Evolutionary conservation across 2,797 vertebrate species (phyloP).

Genomic region (Tauraco hartlaubi): DNA sequence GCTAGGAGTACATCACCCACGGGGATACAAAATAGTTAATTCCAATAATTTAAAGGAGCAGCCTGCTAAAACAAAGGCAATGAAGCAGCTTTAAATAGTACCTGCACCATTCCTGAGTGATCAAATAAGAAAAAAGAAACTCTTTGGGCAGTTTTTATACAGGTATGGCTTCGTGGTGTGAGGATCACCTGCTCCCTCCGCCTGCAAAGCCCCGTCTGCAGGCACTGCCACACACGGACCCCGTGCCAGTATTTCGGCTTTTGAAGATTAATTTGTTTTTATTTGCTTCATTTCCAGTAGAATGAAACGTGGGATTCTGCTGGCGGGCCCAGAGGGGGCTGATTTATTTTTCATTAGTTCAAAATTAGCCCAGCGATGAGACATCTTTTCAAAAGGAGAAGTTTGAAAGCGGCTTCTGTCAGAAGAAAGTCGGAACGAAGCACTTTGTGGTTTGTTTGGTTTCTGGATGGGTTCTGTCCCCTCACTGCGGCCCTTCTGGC

Average conservation of each 20-base stretch:
- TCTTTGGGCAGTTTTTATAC: neutral
- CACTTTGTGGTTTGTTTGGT: slow-evolving; percentile 56
- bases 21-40: neutral
- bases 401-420: neutral
- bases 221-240: accelerated
- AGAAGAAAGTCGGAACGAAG: neutral
- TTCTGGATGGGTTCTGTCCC: slow-evolving; percentile 45
- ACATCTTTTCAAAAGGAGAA: slow-evolving; percentile 27
- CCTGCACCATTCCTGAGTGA: neutral
- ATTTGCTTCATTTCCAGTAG: slow-evolving; percentile 49
- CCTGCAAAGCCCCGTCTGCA: neutral
- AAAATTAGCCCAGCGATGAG: neutral
- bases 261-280: neutral
- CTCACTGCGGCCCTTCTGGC: neutral
- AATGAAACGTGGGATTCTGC: neutral
- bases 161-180: neutral
- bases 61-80: neutral
- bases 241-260: neutral
- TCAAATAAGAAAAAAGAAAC: neutral
- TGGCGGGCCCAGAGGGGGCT: neutral
- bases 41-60: neutral
- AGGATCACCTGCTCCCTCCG: neutral
- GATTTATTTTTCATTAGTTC: slow-evolving; percentile 25
- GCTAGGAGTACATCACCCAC: neutral
- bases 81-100: neutral